Percentiles rank a stretch among this genome's conserved stretches.
Evolutionary conservation across 2,113 vertebrate genomes (phyloP).

Genomic region (Heptranchias perlo): DNA sequence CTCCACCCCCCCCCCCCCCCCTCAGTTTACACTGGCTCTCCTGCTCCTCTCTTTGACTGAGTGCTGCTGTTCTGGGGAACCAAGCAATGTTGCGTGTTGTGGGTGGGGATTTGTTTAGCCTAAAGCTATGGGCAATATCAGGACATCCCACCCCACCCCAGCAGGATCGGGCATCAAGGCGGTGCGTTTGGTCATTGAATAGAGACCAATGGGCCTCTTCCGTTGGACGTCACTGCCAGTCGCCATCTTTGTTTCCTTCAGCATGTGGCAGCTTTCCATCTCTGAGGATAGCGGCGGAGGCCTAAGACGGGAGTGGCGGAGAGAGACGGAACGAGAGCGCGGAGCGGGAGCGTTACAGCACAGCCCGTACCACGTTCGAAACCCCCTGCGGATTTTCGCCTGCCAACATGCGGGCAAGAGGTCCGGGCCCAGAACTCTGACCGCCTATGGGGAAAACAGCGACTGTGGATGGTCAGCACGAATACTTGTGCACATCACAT

Average conservation of each 20-base stretch:
- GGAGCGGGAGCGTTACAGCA: neutral
- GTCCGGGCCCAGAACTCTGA: neutral
- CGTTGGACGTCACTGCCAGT: neutral
- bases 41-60: neutral
- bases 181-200: neutral
- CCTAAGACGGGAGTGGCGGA: neutral
- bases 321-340: neutral
- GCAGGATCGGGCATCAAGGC: neutral
- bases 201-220: neutral
- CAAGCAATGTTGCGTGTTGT: neutral
- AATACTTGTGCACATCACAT: neutral
- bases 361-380: too few relatives aligned
- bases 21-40: neutral
- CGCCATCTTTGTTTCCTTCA: neutral
- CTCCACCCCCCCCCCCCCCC: neutral
- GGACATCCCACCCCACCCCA: too few relatives aligned
- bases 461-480: too few relatives aligned
- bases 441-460: too few relatives aligned
- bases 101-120: neutral
- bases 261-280: neutral
- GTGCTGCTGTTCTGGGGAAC: neutral
- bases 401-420: neutral
- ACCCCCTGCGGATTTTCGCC: neutral
- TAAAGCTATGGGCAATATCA: neutral
- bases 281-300: neutral